Percentiles rank a stretch among this genome's conserved stretches.
Conservation (phyloP, 2,888 invertebrate genomes). For the Gandaritis pyraliata region DNA sequence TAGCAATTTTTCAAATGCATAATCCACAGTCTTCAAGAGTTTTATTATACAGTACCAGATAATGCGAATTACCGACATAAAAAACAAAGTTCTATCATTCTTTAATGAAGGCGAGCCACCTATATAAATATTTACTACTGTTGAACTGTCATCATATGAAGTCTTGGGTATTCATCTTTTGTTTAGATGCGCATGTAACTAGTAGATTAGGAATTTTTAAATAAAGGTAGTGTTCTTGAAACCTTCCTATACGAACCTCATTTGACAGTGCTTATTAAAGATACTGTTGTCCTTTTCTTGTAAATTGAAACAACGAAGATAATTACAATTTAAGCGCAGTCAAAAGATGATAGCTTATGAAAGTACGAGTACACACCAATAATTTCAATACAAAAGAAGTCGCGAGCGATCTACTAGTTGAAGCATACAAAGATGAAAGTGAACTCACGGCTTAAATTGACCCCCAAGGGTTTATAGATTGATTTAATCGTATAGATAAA, state of each 20-base stretch:
- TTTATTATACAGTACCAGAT: not conserved
- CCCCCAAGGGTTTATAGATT: slow-evolving; percentile 54
- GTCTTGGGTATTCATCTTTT: no score
- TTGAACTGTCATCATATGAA: not conserved
- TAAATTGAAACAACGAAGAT: no score
- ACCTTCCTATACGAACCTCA: no score
- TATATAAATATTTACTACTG: slow-evolving; percentile 1
- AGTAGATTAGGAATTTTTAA: no score
- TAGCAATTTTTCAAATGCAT: not conserved
- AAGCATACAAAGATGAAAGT: slow-evolving; percentile 43
- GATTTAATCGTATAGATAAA: slow-evolving; percentile 52
- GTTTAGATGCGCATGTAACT: not conserved
- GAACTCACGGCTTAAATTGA: slow-evolving; percentile 47
- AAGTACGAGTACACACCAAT: no score
- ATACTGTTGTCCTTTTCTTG: no score
- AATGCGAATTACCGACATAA: slow-evolving; percentile 17
- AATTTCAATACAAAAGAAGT: not conserved
- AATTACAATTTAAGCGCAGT: no score
- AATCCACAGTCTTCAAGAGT: not conserved
- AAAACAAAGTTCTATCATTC: slow-evolving; percentile 3
- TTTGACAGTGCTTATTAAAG: no score
- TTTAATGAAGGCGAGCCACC: no score
- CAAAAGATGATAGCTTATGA: no score
- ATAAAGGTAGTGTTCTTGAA: no score
- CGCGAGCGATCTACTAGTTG: not conserved